A percentile compares a stretch with the other conserved stretches of the same genome.
These are phyloP conservation scores for Pangasius macronema DNA, from an alignment of 2,797 vertebrate genomes.

Conservation along the genomic window DNA sequence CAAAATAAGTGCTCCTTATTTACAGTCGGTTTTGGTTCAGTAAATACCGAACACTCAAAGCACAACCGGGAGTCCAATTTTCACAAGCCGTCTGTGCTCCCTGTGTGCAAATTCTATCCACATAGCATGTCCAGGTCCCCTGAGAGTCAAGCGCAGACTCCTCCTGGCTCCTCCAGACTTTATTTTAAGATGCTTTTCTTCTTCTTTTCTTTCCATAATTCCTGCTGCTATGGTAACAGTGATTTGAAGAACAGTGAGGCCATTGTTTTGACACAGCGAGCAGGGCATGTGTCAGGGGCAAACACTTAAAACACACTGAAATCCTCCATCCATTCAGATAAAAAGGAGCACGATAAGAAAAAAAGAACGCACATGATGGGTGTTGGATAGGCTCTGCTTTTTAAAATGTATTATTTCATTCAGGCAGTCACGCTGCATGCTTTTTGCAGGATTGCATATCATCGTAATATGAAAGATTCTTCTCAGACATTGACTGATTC, in stretches of 20 bases:
- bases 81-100: conserved; percentile 37
- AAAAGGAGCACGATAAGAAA: conserved; percentile 32
- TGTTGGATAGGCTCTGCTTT: conserved; percentile 27
- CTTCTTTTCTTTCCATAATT: conserved; percentile 51
- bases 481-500: conserved; percentile 44
- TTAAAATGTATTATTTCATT: conserved; percentile 24
- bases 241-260: conserved; percentile 57
- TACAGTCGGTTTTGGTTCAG: conserved; percentile 22
- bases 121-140: conserved; percentile 47
- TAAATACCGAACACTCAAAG: conserved; percentile 9
- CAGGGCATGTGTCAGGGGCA: conserved; percentile 47
- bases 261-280: conserved; percentile 54
- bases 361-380: conserved; percentile 32
- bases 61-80: conserved; percentile 36
- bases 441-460: conserved; percentile 33
- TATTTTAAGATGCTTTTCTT: conserved; percentile 53
- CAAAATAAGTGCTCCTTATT: conserved; percentile 26
- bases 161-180: conserved; percentile 43
- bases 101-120: conserved; percentile 41
- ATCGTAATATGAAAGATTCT: conserved; percentile 45
- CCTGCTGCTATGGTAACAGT: conserved; percentile 58
- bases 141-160: conserved; percentile 36
- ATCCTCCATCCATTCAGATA: conserved; percentile 23
- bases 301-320: conserved; percentile 45
- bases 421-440: conserved; percentile 25